Base-by-base conservation (phyloP, 2,888 invertebrate species). In the Lypha dubia region DNA sequence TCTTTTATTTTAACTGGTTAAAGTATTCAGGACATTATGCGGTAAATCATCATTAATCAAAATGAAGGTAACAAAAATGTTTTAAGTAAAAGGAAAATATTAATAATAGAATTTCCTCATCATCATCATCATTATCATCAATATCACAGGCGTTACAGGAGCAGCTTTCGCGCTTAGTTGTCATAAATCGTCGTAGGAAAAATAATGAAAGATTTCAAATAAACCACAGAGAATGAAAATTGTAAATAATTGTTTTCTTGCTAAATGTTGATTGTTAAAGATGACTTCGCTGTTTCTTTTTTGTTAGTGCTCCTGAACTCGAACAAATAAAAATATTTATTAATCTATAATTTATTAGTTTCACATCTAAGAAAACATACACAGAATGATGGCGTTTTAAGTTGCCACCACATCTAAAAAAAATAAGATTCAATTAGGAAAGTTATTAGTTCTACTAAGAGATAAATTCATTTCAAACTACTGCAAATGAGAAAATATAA, bases 41-140 rank as follows among this genome's bases (percentile, higher is more conserved):
- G 46, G 4, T 15, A 15, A 67, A 73, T 77, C 76, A 77, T 84
- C 80, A 76, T 84, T 70, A 84, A 84, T 84, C 76, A 84, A 65
- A 62, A 71, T 74, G 60, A 65, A 67, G 71, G 65, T 75, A 60
- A 51, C 4, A 44, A 44, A 28, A 3, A 35, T 38, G 11, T 28
- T 3, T 46, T 9, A 15, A 28, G 24, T 1, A 11, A 63, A 76
- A 32, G 20, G 24, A 32, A 20, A 53, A n/a, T n/a, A 6, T 41
- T 56, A 58, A 56, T 44, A 63, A 53, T 58, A 73, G 20, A 38
- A 17, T 11, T 20, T 58, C 58, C 17, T 38, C 49, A 22, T 65
- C 41, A 46, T 65, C 32, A 56, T 65, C 35, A 49, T 24, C 41
- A 49, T 56, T 22, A 49, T 24, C 41, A 49, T 41, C 15, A 70